Conservation (phyloP, 2,113 vertebrate species). For the Bubo blakistoni region DNA sequence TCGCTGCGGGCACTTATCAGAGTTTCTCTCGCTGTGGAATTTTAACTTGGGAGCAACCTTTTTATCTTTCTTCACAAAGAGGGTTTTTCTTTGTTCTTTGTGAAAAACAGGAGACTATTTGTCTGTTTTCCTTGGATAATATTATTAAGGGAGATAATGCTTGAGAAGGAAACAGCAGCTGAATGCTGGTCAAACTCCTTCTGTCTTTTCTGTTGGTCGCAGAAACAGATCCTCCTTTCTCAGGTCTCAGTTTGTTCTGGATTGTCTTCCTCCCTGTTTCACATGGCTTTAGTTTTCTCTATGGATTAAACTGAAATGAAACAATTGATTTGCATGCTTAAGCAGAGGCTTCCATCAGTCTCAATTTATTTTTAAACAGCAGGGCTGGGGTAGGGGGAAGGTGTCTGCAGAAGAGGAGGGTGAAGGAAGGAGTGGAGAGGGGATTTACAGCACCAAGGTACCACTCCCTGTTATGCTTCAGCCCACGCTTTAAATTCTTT, state of each 20-base stretch:
- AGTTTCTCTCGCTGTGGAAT: background rate
- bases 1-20: background rate
- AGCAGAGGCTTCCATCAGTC: background rate
- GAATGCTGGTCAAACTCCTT: background rate
- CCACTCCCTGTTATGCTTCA: conserved; percentile 31
- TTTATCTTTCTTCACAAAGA: conserved; percentile 11
- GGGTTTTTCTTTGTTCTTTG: conserved; percentile 36
- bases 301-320: background rate
- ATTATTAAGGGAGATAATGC: conserved; percentile 29
- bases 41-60: background rate
- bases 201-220: background rate
- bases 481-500: conserved; percentile 39
- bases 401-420: background rate
- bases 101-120: conserved; percentile 17
- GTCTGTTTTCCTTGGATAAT: conserved; percentile 47
- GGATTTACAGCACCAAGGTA: background rate
- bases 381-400: background rate
- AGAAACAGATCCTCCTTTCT: background rate
- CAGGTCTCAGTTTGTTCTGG: background rate
- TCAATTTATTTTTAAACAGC: background rate
- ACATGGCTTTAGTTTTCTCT: background rate
- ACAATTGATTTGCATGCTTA: background rate
- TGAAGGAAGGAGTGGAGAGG: background rate
- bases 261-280: background rate
- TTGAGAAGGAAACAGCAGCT: conserved; percentile 1